These are phyloP conservation scores for Gandaritis pyraliata DNA, from an alignment of 2,888 invertebrate genomes.

Conservation along the genomic window DNA sequence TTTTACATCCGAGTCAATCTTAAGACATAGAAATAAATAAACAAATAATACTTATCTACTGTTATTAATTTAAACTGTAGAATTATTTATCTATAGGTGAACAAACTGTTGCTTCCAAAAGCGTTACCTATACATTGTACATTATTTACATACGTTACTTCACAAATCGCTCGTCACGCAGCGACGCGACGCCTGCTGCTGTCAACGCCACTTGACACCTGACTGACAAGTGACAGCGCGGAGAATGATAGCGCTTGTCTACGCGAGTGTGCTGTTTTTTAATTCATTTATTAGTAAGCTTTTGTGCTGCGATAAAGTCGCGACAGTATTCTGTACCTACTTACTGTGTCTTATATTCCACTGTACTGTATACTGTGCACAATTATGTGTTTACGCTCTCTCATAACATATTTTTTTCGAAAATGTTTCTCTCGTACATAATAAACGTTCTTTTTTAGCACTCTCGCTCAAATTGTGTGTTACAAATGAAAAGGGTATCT, in stretches of 20 bases:
- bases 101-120: conserved; percentile 15
- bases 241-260: conserved; percentile 37
- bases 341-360: neutral
- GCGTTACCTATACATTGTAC: conserved; percentile 1
- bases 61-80: too few species aligned
- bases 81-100: neutral
- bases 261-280: conserved; percentile 24
- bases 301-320: neutral
- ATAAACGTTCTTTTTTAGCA: conserved; percentile 9
- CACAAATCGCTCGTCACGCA: conserved; percentile 18
- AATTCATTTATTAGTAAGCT: conserved; percentile 11
- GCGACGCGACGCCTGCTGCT: conserved; percentile 20
- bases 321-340: too few species aligned
- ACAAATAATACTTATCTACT: too few species aligned
- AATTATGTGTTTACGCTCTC: neutral
- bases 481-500: conserved; percentile 23
- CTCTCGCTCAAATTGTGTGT: conserved; percentile 15
- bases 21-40: too few species aligned
- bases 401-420: neutral
- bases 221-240: conserved; percentile 37
- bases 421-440: neutral
- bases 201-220: conserved; percentile 33
- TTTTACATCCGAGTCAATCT: too few species aligned
- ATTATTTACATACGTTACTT: conserved; percentile 15
- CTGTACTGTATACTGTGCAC: too few species aligned